Evolutionary conservation across 2,113 vertebrate genomes (phyloP), one percentile per base, ranked within the genome.

Genomic region (Probosciger aterrimus): DNA sequence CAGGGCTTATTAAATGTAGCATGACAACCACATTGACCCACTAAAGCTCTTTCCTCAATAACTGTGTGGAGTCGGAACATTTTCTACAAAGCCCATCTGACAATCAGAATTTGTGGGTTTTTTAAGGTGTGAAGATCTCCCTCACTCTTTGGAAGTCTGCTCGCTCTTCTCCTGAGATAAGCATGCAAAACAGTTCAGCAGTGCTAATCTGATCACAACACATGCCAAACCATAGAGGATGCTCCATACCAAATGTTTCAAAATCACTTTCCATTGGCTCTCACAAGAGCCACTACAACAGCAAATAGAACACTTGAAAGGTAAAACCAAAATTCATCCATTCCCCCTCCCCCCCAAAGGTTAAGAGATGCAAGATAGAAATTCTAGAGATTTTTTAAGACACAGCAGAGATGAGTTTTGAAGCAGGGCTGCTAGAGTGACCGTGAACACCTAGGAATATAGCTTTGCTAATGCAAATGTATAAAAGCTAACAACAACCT

Each of bases 391-490:
- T 16, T 47, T 80, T 60, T 62, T 23, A 35, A 90, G 88, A 49
- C 8, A 57, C 3, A 63, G 37, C 24, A 53, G 44, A 46, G 37
- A 75, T 50, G 10, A 27, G 24, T 23, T 93, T 53, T 55, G 44
- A 53, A 76, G 67, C 18, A 64, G 18, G 7, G 9, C 63, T 60
- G 67, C 28, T 30, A 30, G 15, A 71, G 9, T 25, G 76, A 76
- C 63, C 0, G 0, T 28, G 30, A 50, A 64, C 47, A 64, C 44
- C 11, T 33, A 57, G 17, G 31, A 80, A n/a, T 25, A 23, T 5
- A 25, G 44, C 39, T 93, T 39, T 62, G 22, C 8, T 82, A 41
- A 63, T 23, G 43, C 4, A 11, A 67, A 55, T 31, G 68, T 33
- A 2, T 3, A 52, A 73, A 69, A 90, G 23, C 49, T 52, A 65